Evolutionary conservation across 2,888 invertebrate genomes (phyloP).

Genomic region (Eulithis prunata): DNA sequence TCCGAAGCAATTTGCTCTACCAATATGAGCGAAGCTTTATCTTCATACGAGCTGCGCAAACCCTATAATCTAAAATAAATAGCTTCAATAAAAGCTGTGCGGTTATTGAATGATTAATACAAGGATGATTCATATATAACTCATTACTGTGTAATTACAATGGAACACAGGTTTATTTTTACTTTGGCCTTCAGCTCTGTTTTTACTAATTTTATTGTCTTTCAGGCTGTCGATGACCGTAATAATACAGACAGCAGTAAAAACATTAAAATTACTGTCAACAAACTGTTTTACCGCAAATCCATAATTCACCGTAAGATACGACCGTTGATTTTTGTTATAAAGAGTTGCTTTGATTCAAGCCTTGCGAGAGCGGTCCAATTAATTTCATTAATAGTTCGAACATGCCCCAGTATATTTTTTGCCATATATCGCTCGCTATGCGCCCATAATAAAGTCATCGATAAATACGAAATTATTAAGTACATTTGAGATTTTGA

Average conservation of each 20-base stretch:
- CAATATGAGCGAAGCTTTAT: constrained; percentile 37
- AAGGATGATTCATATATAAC: constrained; percentile 47
- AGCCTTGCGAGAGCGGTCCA: constrained; percentile 43
- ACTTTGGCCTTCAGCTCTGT: constrained; percentile 47
- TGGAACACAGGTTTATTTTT: constrained; percentile 51
- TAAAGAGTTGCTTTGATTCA: constrained; percentile 41
- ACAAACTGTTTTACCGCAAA: constrained; percentile 41
- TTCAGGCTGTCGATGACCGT: constrained; percentile 47
- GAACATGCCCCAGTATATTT: constrained; percentile 42
- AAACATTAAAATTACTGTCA: constrained; percentile 57
- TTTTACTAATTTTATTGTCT: constrained; percentile 50
- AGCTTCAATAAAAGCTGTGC: constrained; percentile 46
- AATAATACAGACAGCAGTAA: constrained; percentile 50
- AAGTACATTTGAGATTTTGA: constrained; percentile 55
- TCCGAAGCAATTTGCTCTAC: constrained; percentile 32
- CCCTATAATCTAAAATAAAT: constrained; percentile 45
- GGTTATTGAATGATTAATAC: constrained; percentile 50
- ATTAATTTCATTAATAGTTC: constrained; percentile 54
- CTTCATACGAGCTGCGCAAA: constrained; percentile 28
- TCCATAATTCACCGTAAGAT: constrained; percentile 50
- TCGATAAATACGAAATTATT: constrained; percentile 51
- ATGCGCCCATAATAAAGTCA: constrained; percentile 46
- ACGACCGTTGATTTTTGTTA: constrained; percentile 45
- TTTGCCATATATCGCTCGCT: constrained; percentile 43
- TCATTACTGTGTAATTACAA: constrained; percentile 47